phyloP scores from a whole-genome alignment of 2,888 invertebrate genomes.

The Habrosyne pyritoides region DNA sequence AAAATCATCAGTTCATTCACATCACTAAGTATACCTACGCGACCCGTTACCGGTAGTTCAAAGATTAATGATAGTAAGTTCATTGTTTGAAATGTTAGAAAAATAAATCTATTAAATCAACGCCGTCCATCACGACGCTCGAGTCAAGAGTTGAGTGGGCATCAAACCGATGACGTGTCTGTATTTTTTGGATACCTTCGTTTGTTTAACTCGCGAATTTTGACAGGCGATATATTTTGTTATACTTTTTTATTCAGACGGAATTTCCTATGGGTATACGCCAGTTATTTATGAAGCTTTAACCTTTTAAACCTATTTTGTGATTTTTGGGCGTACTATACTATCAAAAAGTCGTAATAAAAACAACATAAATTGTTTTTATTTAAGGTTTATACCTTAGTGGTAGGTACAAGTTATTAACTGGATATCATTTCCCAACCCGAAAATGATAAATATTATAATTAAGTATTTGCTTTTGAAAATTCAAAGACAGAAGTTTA shows the following conservation, averaged over 20 bases:
- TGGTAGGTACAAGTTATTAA: no score
- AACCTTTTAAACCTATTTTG: background rate
- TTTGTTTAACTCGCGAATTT: background rate
- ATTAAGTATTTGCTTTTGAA: no score
- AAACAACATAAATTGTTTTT: no score
- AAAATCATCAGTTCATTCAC: slow-evolving; percentile 15
- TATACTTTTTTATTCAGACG: slow-evolving; percentile 2
- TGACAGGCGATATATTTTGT: slow-evolving; percentile 7
- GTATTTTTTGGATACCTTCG: slow-evolving; percentile 3
- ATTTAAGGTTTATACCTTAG: no score
- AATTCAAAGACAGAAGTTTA: no score
- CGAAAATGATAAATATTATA: no score
- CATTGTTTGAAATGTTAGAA: slow-evolving; percentile 74
- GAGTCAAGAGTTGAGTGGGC: slow-evolving; percentile 27
- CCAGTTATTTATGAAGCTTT: background rate
- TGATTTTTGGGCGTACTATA: background rate
- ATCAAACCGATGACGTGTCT: slow-evolving; percentile 1
- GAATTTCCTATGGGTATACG: slow-evolving; percentile 6
- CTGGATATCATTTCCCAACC: no score
- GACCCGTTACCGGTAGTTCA: slow-evolving; percentile 67
- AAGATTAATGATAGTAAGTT: slow-evolving; percentile 72
- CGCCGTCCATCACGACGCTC: slow-evolving; percentile 46
- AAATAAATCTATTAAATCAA: slow-evolving; percentile 68
- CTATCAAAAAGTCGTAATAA: background rate
- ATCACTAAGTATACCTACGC: slow-evolving; percentile 6